Evolutionary conservation across 2,888 invertebrate genomes (phyloP), one percentile per base, ranked within the genome.

Genomic region (Rotaria socialis): DNA sequence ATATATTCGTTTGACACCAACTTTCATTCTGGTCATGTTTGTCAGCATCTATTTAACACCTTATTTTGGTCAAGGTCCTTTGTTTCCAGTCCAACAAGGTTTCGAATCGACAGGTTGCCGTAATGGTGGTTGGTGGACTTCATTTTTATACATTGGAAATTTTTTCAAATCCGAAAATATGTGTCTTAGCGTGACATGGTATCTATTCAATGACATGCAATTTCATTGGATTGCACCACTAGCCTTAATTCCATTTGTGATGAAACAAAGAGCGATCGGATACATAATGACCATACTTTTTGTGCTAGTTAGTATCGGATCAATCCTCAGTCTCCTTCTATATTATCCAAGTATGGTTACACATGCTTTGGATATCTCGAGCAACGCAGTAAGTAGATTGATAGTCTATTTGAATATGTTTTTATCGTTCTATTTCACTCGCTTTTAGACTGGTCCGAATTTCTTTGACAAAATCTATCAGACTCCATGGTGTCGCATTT

Each of bases 171-270:
- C 85, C 58, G 56, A 85, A 22, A 60, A 84, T 24, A 50, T 85
- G 80, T 88, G 88, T 87, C 55, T 88, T 47, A 87, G 86, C 16
- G 87, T 88, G 86, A 86, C 87, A 5, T 88, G 88, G 88, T 88
- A 88, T 86, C 86, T 88, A 41, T 87, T 87, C 19, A 88, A 88
- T 84, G 88, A 88, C 55, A 88, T 88, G 87, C 88, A 88, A 67
- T 88, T 88, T 75, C 88, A 88, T 56, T 7, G 88, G 3, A 87
- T 88, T 16, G 88, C 88, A 41, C 88, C 88, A 22, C 47, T 88
- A 24, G 86, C 88, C 56, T 85, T 88, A 27, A 87, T 88, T 84
- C 87, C 87, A 22, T 85, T 88, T 7, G 85, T 27, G 10, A 22
- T 85, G 35, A 75, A 55, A 75, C 75, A 55, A 74, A 52, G 16